Evolutionary conservation across 1,140 invertebrate genomes (phyloP).

Genomic region (Pentalonia nigronervosa): DNA sequence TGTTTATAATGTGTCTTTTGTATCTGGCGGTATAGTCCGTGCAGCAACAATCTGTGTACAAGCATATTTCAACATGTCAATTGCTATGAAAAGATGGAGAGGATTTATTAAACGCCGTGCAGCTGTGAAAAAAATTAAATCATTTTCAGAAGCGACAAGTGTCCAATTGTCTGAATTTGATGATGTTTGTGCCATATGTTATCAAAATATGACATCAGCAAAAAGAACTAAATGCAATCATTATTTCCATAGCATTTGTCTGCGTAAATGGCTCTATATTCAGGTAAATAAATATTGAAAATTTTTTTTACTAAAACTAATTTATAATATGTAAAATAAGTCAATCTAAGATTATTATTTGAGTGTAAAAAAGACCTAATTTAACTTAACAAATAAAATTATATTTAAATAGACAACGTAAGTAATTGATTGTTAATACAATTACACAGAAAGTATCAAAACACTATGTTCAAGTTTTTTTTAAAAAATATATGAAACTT

Average conservation of each 20-base stretch:
- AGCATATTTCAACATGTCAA: constrained; percentile 94
- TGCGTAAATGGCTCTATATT: constrained; percentile 96
- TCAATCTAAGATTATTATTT: background rate
- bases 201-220: constrained; percentile 89
- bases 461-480: background rate
- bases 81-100: constrained; percentile 75
- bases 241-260: constrained; percentile 92
- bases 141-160: constrained; percentile 80
- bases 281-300: constrained; percentile 63
- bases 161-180: constrained; percentile 79
- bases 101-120: constrained; percentile 90
- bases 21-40: constrained; percentile 85
- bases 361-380: background rate
- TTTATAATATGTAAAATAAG: background rate
- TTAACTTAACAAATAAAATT: background rate
- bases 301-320: background rate
- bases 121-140: constrained; percentile 92
- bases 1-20: constrained; percentile 88
- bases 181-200: constrained; percentile 97
- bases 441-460: background rate
- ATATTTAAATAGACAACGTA: background rate
- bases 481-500: background rate
- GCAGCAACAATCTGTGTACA: constrained; percentile 95
- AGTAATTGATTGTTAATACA: background rate
- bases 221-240: constrained; percentile 93